A percentile compares a stretch with the other conserved stretches of the same genome.
Conservation (phyloP, 2,113 vertebrate species). For the Cottus gobio region DNA sequence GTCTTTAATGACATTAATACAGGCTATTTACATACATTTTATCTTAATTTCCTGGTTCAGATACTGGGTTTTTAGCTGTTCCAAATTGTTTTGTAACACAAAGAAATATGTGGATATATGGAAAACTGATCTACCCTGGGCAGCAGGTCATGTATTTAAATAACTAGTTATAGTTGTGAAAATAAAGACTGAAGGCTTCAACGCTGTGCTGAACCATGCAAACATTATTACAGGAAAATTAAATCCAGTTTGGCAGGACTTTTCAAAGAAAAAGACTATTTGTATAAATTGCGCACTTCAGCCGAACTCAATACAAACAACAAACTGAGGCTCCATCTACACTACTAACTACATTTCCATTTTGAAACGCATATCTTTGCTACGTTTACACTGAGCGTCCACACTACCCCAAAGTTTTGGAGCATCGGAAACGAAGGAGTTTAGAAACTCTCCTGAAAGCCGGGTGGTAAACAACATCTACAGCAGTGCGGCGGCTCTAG, state of each 20-base stretch:
- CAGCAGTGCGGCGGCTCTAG: not conserved
- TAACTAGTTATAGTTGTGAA: not conserved
- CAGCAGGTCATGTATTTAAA: conserved; percentile 11
- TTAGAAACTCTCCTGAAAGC: too few species aligned
- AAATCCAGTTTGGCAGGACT: conserved; percentile 1
- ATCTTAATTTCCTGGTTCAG: conserved; percentile 13
- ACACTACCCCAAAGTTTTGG: too few species aligned
- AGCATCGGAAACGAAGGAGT: too few species aligned
- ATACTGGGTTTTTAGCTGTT: not conserved
- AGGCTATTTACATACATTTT: conserved; percentile 6
- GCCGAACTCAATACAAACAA: conserved; percentile 29
- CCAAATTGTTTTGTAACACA: conserved; percentile 15
- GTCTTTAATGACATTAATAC: not conserved
- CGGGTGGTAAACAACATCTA: conserved; percentile 45
- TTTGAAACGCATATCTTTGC: too few species aligned
- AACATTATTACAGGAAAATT: not conserved
- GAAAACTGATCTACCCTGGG: not conserved
- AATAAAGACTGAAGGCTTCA: not conserved
- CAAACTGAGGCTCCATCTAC: conserved; percentile 5
- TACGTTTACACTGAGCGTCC: too few species aligned
- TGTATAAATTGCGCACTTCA: conserved; percentile 9
- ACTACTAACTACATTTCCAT: too few species aligned
- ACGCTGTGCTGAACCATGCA: not conserved
- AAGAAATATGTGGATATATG: conserved; percentile 3
- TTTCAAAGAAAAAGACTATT: conserved; percentile 22